Conservation (phyloP, 2,797 vertebrate species). For the Glyptemys insculpta region DNA sequence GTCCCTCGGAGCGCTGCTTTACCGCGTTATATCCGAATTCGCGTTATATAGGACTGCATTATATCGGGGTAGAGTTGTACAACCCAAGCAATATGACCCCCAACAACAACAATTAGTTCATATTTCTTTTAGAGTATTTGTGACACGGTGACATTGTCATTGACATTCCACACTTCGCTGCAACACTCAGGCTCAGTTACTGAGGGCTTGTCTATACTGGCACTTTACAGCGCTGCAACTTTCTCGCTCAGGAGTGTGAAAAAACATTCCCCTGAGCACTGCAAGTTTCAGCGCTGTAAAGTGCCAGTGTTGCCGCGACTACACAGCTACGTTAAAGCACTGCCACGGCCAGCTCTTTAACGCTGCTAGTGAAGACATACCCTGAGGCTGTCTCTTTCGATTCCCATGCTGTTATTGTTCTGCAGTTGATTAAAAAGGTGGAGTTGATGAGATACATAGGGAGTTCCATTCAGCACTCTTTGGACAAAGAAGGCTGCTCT, state of each 20-base stretch:
- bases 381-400: not conserved
- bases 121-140: not conserved
- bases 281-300: too few relatives aligned
- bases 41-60: too few relatives aligned
- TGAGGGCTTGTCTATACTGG: rapidly evolving
- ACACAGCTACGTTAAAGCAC: too few relatives aligned
- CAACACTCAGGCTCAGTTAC: not conserved
- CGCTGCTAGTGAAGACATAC: too few relatives aligned
- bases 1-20: too few relatives aligned
- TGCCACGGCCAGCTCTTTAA: too few relatives aligned
- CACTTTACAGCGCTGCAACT: too few relatives aligned
- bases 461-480: not conserved
- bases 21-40: too few relatives aligned
- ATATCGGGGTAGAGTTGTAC: too few relatives aligned
- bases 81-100: not conserved
- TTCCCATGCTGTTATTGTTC: not conserved
- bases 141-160: not conserved
- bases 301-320: too few relatives aligned
- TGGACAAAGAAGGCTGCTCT: not conserved
- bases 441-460: not conserved
- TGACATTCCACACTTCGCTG: not conserved
- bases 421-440: not conserved
- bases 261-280: too few relatives aligned
- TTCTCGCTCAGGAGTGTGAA: too few relatives aligned
- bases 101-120: not conserved